These are phyloP conservation scores for Euphydryas editha DNA, from an alignment of 2,888 invertebrate genomes.

Conservation along the genomic window DNA sequence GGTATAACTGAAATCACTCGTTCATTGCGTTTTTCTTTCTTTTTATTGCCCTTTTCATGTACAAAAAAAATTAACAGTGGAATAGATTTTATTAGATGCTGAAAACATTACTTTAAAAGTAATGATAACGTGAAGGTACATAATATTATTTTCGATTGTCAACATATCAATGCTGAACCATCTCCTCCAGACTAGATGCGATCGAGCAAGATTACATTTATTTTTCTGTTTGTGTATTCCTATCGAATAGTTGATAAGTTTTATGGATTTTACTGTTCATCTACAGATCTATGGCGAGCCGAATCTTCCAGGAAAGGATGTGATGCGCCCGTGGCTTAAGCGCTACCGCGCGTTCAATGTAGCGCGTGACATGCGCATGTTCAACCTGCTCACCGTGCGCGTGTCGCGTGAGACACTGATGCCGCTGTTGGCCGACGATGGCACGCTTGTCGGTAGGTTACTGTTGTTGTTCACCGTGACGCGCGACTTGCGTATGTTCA, in stretches of 20 bases:
- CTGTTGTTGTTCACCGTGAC: slow-evolving; percentile 38
- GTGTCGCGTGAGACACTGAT: slow-evolving; percentile 42
- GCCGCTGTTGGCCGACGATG: slow-evolving; percentile 53
- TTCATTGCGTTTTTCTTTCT: too few species aligned
- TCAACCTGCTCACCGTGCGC: slow-evolving; percentile 51
- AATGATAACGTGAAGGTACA: too few species aligned
- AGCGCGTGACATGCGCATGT: slow-evolving; percentile 52
- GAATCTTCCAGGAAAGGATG: neutral
- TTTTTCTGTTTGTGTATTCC: neutral
- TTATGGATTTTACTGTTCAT: neutral
- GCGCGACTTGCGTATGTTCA: slow-evolving; percentile 54
- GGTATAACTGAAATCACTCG: too few species aligned
- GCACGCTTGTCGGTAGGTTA: slow-evolving; percentile 51
- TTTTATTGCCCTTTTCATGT: too few species aligned
- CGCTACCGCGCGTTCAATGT: slow-evolving; percentile 8
- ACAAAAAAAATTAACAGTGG: too few species aligned
- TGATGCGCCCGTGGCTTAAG: neutral
- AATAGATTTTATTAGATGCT: too few species aligned
- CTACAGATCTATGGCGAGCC: slow-evolving; percentile 6
- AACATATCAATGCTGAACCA: too few species aligned
- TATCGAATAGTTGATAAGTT: neutral
- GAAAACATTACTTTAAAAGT: too few species aligned
- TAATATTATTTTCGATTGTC: too few species aligned
- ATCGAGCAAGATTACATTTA: too few species aligned
- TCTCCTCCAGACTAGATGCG: too few species aligned